Conservation (phyloP, 1,140 invertebrate genomes). For the Mycetomoellerius zeteki region DNA sequence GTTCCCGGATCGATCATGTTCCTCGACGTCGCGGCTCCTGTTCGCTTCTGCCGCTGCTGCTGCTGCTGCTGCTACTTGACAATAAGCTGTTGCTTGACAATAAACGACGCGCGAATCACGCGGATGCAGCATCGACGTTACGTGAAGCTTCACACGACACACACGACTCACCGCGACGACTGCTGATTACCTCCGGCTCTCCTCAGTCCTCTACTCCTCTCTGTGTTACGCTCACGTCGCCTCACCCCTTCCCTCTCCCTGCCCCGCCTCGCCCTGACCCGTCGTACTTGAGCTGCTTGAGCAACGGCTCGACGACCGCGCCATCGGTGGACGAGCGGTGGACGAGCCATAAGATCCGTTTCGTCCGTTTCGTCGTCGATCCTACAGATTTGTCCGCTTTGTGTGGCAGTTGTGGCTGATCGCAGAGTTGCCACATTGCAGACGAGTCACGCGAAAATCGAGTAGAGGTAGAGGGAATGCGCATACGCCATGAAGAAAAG, state of each 20-base stretch:
- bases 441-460: too few relatives aligned
- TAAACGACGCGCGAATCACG: conserved; percentile 61
- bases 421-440: too few relatives aligned
- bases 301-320: conserved; percentile 13
- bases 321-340: not conserved
- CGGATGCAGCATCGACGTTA: conserved; percentile 41
- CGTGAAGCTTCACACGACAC: conserved; percentile 26
- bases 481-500: too few relatives aligned
- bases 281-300: not conserved
- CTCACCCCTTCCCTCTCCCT: not conserved
- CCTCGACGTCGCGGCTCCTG: not conserved
- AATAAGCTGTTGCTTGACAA: conserved; percentile 50
- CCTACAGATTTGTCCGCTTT: not conserved
- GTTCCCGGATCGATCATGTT: conserved; percentile 39
- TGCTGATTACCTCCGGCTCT: conserved; percentile 64
- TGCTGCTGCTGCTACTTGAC: not conserved
- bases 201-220: conserved; percentile 1
- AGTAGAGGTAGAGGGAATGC: too few relatives aligned
- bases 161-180: conserved; percentile 53
- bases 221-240: conserved; percentile 21
- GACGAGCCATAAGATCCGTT: not conserved
- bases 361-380: not conserved
- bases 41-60: not conserved
- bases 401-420: not conserved
- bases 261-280: not conserved